Base-by-base conservation (phyloP, 2,113 vertebrate genomes). In the Sclerurus mexicanus region DNA sequence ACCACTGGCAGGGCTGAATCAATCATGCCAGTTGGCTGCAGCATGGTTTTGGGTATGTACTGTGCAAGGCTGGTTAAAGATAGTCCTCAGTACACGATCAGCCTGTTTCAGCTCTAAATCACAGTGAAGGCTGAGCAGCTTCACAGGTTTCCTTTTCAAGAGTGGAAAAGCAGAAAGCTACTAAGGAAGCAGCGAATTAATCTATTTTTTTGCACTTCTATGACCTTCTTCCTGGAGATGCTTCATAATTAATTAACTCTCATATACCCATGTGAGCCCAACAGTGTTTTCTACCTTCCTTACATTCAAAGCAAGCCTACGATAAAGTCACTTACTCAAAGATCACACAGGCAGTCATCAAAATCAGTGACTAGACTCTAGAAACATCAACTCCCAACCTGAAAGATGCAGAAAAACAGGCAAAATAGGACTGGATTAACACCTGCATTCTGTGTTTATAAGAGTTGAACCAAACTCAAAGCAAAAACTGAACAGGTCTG, bases 201-300 rank as follows among this genome's bases (percentile, higher is more conserved):
- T 90, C 14, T 89, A 46, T 53, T 58, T 67, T 80, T 78, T 69
- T 47, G 5, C 60, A 68, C 40, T 75, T 82, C 76, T 79, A 0
- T 50, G 86, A 89, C 88, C 76, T 91, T 93, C 83, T 24, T 87
- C 40, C 46, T 47, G 28, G 73, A 87, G 73, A 87, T 79, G 62
- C 77, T 92, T 81, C 59, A 47, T 56, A 87, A 94, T 94, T 85
- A 92, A 94, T 94, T 93, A 92, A 94, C 80, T 85, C 83, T 47
- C 2, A 0, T 35, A 53, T 9, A 49, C n/a, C 83, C 37, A 0
- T 9, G 31, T 46, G 14, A 90, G 53, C 49, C 76, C 46, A 86
- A 69, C 19, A 31, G 58, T 10, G 7, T 47, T 71, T 86, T 42
- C 73, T 18, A 35, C 53, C 16, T 75, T 30, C 62, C 66, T 71